Base-by-base conservation (phyloP, 2,113 vertebrate genomes). In the Sialia sialis region DNA sequence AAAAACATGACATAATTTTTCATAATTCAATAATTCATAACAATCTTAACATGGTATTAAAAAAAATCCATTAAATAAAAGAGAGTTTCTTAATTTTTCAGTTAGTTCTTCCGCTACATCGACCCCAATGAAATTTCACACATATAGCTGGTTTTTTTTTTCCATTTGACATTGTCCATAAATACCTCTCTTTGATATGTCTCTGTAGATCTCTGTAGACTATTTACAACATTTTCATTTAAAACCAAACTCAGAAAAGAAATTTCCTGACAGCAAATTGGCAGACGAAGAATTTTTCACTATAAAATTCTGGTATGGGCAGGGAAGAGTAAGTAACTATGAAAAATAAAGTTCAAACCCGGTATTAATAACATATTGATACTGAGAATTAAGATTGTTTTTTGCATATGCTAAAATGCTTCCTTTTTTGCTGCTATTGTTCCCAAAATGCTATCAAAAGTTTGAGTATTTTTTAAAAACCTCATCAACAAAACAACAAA, bases 21-120 rank as follows among this genome's bases (percentile, higher is more conserved):
- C 52, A 83, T 85, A 76, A 89, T 56, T 89, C 89, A 95, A 90
- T 69, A 84, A 34, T 68, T 95, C 34, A 84, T 87, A 95, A 80
- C 30, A 64, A 68, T 87, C 25, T 88, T 87, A 29, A 17, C 22
- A 89, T 94, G 12, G 58, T 69, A 58, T 38, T 27, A 20, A 93
- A 51, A 44, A 55, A 95, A 51, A 59, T 22, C 7, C 14, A 90
- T 49, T n/a, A 34, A 41, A 75, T 14, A 66, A 32, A 79, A 62
- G 11, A 13, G 9, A 41, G 20, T 49, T 90, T 86, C 27, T 56
- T 52, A 29, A 22, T 78, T 63, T 75, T 82, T 64, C 11, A 60
- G 2, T 59, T 66, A 44, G 10, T 49, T 92, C 41, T 86, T 86
- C 48, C 7, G 29, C 3, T 68, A 15, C 2, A 41, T 32, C 8